Base-by-base conservation (phyloP, 1,140 invertebrate species). In the Drosophila lacertosa region DNA sequence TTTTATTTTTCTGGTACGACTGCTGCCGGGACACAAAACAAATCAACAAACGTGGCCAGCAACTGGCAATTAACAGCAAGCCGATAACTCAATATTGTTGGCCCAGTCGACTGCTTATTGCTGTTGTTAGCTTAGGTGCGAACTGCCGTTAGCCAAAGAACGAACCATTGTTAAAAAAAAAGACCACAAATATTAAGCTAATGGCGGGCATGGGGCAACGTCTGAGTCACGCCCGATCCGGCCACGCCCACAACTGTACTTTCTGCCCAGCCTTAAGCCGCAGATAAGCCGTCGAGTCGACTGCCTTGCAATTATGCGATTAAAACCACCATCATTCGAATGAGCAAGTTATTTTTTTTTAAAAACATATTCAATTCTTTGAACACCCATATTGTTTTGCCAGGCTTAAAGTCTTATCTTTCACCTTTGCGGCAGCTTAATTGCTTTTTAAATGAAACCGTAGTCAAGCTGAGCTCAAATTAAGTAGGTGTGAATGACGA, bases 401-500 rank as follows among this genome's bases (percentile, higher is more conserved):
- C n/a, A 2, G 15, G 66, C 66, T 64, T 58, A 48, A 26, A 42
- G 15, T 35, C 58, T 48, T 54, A 60, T 72, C 33, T 60, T 47
- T 80, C 33, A 54, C 60, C 75, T 77, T 45, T 59, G 26, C 18
- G 7, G 37, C 7, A 2, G 24, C 24, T 57, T 80, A 80, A 80
- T 80, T 75, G 62, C 54, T 51, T 51, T 60, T 72, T 59, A 77
- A 77, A 77, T 59, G 58, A 76, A 74, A 71, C 42, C 45, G 15
- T 35, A 24, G 51, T 54, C 63, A 58, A 50, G 69, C 69, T 63
- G 69, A 79, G 76, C 58, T 68, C 58, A 60, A 60, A 62, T 76
- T 62, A 80, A 66, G 57, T 59, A 74, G 75, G 70, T 80, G 66
- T 54, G 77, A 80, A 63, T 80, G 71, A 45, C 72, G 77, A 77